Base-by-base conservation (phyloP, 2,888 invertebrate species). In the Cheiracanthium punctorium region DNA sequence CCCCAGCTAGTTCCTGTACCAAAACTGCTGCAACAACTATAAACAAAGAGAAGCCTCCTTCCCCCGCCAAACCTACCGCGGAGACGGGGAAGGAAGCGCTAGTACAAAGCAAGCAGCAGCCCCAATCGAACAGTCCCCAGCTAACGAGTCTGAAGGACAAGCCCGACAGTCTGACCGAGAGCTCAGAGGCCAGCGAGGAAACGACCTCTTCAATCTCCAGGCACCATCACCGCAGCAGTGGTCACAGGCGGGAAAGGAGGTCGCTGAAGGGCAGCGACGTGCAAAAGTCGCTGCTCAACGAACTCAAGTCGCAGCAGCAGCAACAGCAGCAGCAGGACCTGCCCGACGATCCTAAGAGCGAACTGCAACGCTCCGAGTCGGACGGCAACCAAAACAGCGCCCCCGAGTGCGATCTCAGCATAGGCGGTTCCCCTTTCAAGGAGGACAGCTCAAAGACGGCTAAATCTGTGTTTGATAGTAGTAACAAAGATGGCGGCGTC, bases 391-490 rank as follows among this genome's bases (percentile, higher is more conserved):
- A 84, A 37, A 84, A 84, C 33, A 77, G 77, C 20, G 84, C 84
- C 17, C 84, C 84, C 7, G 84, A 84, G 41, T 84, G 84, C 32
- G 84, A 84, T 79, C 79, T 84, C 37, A 84, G 84, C 58, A 69
- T 84, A 65, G 74, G 67, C 43, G 79, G 84, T 4, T 84, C 84
- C 20, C 84, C 84, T 4, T 84, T 84, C 30, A 84, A 84, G 29
- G 82, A 82, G 32, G 73, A 70, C 17, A 70, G 33, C 12, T 70
- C 84, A n/a, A 84, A 84, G 70, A 24, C 71, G 28, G 67, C 67
- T n/a, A 76, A 84, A 37, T 74, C 73, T 7, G 30, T 69, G 7
- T 30, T 69, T 0, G 58, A 52, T 28, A 70, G 37, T 41, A 64
- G 43, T 41, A 67, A 52, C 28, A 79, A 58, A 7, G 72, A 73